phyloP scores from a whole-genome alignment of 2,888 invertebrate species.

The Apodemia hepburni region DNA sequence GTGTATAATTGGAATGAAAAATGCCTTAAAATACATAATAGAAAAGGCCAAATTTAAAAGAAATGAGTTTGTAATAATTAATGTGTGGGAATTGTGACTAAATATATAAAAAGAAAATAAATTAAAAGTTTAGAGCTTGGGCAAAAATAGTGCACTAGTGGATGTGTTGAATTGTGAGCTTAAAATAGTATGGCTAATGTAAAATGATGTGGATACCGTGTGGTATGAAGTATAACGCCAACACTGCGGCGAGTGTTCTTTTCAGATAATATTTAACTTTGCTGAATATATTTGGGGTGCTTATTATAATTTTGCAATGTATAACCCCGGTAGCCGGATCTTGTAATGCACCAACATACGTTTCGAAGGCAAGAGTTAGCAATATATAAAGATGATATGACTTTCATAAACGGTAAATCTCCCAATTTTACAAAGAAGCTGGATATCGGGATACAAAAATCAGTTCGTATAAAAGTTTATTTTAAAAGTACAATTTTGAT shows the following conservation, averaged over 20 bases:
- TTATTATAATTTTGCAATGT: not conserved
- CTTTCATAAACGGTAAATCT: not conserved
- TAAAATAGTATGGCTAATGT: conserved; percentile 1
- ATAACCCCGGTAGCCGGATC: not conserved
- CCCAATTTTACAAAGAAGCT: not conserved
- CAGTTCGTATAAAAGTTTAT: conserved; percentile 5
- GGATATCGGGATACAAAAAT: not conserved
- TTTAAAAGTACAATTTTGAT: not conserved
- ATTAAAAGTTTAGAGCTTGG: not conserved
- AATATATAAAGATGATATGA: not conserved
- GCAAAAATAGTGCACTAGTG: conserved; percentile 7
- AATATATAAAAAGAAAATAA: not conserved
- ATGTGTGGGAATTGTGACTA: conserved; percentile 3
- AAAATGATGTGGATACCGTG: not conserved
- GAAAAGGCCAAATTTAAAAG: conserved; percentile 5
- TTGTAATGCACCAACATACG: not conserved
- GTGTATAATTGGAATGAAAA: conserved; percentile 7
- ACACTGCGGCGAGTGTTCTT: not conserved
- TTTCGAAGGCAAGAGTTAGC: not conserved
- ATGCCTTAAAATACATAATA: not conserved
- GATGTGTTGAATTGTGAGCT: conserved; percentile 8
- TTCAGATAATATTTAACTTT: not conserved
- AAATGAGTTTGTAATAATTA: not conserved
- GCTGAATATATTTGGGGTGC: not conserved
- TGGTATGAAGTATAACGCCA: not conserved